These are phyloP conservation scores for Lasioglossum baleicum DNA, from an alignment of 1,140 invertebrate species.

Conservation along the genomic window DNA sequence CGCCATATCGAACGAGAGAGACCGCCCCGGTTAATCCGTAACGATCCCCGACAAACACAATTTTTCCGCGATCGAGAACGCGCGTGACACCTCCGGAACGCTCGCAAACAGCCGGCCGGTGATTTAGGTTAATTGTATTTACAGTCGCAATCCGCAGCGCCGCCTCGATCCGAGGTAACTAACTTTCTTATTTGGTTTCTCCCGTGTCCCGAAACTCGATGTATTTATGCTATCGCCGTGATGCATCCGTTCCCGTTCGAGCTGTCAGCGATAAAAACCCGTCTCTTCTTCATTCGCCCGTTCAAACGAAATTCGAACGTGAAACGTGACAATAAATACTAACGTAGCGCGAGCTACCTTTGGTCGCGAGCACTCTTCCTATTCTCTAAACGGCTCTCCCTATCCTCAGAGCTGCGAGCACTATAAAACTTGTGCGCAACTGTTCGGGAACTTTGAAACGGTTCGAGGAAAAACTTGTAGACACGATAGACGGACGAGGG, in stretches of 20 bases:
- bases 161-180: slow-evolving; percentile 26
- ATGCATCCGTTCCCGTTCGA: not conserved
- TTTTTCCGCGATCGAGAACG: not conserved
- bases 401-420: no score
- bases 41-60: not conserved
- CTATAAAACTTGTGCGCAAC: not conserved
- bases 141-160: slow-evolving; percentile 3
- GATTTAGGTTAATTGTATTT: slow-evolving; percentile 33
- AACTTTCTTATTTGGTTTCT: slow-evolving; percentile 18
- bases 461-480: no score
- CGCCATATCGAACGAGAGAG: not conserved
- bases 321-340: slow-evolving; percentile 20
- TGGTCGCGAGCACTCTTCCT: not conserved
- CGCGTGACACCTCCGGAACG: not conserved
- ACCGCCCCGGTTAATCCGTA: not conserved
- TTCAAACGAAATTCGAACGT: not conserved
- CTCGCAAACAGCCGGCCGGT: not conserved
- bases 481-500: no score
- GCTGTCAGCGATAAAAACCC: no score
- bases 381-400: not conserved
- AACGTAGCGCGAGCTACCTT: not conserved
- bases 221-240: not conserved
- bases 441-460: no score
- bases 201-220: not conserved
- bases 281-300: not conserved